Evolutionary conservation across 2,888 invertebrate genomes (phyloP).

Genomic region (Monopis laevigella): DNA sequence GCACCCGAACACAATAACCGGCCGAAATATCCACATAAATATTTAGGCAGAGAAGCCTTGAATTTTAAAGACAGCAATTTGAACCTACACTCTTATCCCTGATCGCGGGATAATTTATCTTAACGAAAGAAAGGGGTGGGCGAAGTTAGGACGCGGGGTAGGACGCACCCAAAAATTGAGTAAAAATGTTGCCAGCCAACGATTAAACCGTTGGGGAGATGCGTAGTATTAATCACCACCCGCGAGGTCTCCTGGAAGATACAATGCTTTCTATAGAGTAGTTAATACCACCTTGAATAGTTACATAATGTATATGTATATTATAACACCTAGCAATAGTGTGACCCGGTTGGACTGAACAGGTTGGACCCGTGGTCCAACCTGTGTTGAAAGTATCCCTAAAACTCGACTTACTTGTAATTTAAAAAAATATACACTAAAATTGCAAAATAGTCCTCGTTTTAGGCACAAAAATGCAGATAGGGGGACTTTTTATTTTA

Average conservation of each 20-base stretch:
- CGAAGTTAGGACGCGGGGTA: conserved; percentile 26
- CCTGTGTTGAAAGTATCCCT: no score
- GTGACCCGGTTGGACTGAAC: no score
- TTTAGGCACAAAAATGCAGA: no score
- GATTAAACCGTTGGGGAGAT: conserved; percentile 66
- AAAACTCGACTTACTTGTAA: no score
- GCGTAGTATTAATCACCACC: conserved; percentile 68
- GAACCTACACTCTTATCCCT: conserved; percentile 67
- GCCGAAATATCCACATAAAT: conserved; percentile 40
- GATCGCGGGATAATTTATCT: conserved; percentile 67
- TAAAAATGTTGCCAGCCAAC: conserved; percentile 67
- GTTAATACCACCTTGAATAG: no score
- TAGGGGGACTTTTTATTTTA: no score
- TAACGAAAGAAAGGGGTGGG: conserved; percentile 67
- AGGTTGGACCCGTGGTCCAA: no score
- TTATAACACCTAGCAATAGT: no score
- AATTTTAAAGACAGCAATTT: conserved; percentile 67
- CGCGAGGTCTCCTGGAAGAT: conserved; percentile 52
- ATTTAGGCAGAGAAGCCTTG: conserved; percentile 51
- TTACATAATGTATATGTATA: no score
- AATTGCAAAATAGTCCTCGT: no score
- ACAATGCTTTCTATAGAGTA: conserved; percentile 36
- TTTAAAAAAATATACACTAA: no score
- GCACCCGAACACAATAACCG: conserved; percentile 14
- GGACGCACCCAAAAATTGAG: conserved; percentile 60